Evolutionary conservation across 2,113 vertebrate species (phyloP).

Genomic region (Laticauda colubrina): DNA sequence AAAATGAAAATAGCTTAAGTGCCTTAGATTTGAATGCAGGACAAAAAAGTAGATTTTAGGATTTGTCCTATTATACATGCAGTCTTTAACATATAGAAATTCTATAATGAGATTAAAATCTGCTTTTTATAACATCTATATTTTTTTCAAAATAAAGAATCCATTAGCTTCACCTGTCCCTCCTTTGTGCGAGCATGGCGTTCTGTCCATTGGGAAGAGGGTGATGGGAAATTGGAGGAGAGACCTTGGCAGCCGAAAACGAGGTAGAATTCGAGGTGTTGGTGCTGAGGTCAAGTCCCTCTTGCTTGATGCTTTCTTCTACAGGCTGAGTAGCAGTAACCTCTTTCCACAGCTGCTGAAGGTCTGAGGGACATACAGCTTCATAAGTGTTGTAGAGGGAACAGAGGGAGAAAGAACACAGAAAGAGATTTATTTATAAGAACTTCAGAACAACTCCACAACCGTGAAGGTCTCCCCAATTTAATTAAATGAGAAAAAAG

Average conservation of each 20-base stretch:
- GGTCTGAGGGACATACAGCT: conserved; percentile 95
- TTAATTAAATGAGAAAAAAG: background rate
- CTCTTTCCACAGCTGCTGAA: conserved; percentile 98
- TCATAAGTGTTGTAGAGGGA: background rate
- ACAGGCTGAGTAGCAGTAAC: conserved; percentile 83
- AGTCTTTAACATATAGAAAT: background rate
- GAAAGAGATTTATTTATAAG: background rate
- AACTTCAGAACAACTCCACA: background rate
- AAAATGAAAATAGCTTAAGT: background rate
- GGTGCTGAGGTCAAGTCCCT: conserved; percentile 97
- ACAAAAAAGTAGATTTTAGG: background rate
- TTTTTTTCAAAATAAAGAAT: accelerated
- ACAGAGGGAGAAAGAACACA: accelerated
- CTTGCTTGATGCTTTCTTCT: conserved; percentile 93
- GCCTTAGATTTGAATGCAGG: background rate
- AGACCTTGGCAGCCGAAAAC: conserved; percentile 90
- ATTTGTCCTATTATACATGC: background rate
- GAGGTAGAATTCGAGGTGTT: conserved; percentile 97
- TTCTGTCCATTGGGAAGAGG: conserved; percentile 92
- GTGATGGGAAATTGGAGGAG: conserved; percentile 90
- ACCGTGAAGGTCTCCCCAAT: background rate
- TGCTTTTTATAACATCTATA: background rate
- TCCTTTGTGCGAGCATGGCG: conserved; percentile 91
- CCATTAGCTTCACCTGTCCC: conserved; percentile 84
- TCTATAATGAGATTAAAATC: background rate